These are phyloP conservation scores for Vulpes vulpes DNA, from an alignment of 2,113 vertebrate genomes.

Conservation along the genomic window DNA sequence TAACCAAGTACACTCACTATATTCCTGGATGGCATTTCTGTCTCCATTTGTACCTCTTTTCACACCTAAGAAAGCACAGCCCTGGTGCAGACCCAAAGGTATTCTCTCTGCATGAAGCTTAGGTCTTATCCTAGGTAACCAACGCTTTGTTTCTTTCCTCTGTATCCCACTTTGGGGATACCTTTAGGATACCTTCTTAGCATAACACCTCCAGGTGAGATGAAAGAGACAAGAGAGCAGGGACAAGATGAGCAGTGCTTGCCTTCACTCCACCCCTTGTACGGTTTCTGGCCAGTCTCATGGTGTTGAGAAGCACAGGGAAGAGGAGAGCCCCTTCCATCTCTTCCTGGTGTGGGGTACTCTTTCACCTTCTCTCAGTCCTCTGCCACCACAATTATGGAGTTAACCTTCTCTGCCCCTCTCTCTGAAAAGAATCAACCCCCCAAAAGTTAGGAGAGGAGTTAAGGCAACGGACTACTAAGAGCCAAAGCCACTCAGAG, in stretches of 20 bases:
- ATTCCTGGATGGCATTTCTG: background rate
- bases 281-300: too few species aligned
- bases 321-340: background rate
- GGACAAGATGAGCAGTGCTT: background rate
- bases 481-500: background rate
- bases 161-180: background rate
- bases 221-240: background rate
- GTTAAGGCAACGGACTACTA: background rate
- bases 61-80: background rate
- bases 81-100: background rate
- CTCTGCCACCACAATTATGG: background rate
- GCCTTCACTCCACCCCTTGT: background rate
- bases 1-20: background rate
- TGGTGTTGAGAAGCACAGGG: background rate
- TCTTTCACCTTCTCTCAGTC: background rate
- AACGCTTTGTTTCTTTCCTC: background rate
- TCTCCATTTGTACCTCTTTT: background rate
- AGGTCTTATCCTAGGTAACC: background rate
- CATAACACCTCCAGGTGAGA: background rate
- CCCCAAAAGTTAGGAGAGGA: background rate
- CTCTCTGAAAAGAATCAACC: background rate
- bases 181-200: background rate
- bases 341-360: background rate
- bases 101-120: background rate
- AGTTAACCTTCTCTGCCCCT: background rate